phyloP scores from a whole-genome alignment of 1,140 invertebrate genomes.

The Saccostrea echinata region DNA sequence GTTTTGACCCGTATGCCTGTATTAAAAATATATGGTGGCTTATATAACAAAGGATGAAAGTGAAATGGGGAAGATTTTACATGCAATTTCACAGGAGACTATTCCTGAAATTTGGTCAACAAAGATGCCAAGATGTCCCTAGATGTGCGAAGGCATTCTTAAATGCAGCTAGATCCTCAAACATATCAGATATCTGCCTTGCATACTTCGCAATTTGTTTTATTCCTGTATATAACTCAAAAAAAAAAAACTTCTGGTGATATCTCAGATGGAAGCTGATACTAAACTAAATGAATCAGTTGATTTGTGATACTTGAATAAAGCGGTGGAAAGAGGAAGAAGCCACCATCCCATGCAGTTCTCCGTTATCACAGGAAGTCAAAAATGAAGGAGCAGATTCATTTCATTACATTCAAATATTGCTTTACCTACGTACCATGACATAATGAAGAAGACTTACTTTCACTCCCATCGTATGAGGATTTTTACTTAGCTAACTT shows the following conservation, averaged over 20 bases:
- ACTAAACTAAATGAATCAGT: too few species aligned
- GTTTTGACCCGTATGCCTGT: constrained; percentile 51
- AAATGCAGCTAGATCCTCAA: neutral
- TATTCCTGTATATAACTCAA: too few species aligned
- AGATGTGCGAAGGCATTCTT: constrained; percentile 57
- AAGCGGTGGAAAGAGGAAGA: too few species aligned
- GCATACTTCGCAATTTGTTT: constrained; percentile 3
- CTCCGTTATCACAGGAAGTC: constrained; percentile 38
- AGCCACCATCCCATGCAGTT: neutral
- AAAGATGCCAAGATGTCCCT: constrained; percentile 40
- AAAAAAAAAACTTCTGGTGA: too few species aligned
- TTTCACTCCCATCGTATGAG: neutral
- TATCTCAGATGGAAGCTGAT: neutral
- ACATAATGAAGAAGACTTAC: neutral
- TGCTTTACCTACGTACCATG: constrained; percentile 40
- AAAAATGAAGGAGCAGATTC: neutral
- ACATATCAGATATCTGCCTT: constrained; percentile 32
- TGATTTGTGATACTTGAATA: too few species aligned
- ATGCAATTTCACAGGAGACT: constrained; percentile 43
- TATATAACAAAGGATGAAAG: constrained; percentile 49
- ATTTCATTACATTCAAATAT: neutral
- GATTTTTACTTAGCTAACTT: neutral
- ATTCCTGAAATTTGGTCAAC: constrained; percentile 19
- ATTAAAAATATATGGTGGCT: constrained; percentile 53
- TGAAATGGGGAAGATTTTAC: constrained; percentile 47